Evolutionary conservation across 2,888 invertebrate genomes (phyloP), one percentile per base, ranked within the genome.

Genomic region (Temnothorax rugatulus): DNA sequence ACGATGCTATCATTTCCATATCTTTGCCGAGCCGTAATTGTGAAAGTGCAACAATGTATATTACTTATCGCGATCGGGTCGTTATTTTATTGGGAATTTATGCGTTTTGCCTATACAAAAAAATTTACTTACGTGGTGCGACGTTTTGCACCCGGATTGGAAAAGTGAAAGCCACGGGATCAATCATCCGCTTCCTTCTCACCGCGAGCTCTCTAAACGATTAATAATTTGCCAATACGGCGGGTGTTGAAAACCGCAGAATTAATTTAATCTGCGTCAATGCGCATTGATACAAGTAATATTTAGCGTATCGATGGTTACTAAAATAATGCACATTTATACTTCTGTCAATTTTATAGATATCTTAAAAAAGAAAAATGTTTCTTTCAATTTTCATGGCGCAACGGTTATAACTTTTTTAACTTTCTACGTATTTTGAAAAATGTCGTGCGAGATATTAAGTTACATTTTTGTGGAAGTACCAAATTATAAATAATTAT

Each of bases 161-260:
- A 59, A 47, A 73, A 81, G 79, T 81, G 79, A 81, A 81, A 81
- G 79, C 73, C 18, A 59, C 38, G 18, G 9, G 47, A 47, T 47
- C 59, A 59, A 59, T 79, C 71, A 21, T 71, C 47, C 59, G 79
- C 73, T 73, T 81, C 79, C 59, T 61, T 47, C 59, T 81, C 21
- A 21, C 25, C 13, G 8, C 52, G 29, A 68, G n/a, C 13, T 71
- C 25, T 79, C 21, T 47, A 81, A 73, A 64, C 47, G 25, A 76
- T 52, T 64, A 41, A 38, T 41, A 76, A 81, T 50, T 50, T 38
- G 47, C 7, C 73, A 50, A 57, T 34, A 13, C 25, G 13, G 47
- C 38, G 21, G 44, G 44, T 34, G 21, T 34, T 73, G 47, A 41
- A 68, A 47, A 73, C 50, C 59, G 34, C 59, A 18, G 59, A 73